Evolutionary conservation across 2,888 invertebrate genomes (phyloP), one percentile per base, ranked within the genome.

Genomic region (Synanthedon vespiformis): DNA sequence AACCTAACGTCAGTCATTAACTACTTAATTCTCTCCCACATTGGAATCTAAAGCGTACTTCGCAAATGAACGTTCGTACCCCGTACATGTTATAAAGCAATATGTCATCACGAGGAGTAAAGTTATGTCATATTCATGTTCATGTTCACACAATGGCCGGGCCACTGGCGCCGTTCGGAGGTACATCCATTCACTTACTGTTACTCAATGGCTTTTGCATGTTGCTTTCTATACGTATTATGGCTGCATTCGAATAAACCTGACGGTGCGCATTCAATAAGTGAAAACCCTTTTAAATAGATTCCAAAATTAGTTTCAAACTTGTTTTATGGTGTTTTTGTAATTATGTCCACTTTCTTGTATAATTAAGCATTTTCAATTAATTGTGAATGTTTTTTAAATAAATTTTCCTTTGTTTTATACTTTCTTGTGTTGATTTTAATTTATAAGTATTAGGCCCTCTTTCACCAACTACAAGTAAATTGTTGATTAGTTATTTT

Each of bases 141-240:
- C 64, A 44, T 63, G 64, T 67, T 63, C 64, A 54, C 59, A 72
- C 72, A 72, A 70, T 69, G 62, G 59, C 54, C 50, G 53, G 58
- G 56, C 52, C 55, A 50, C 64, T 63, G 65, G 56, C 63, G 59
- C 59, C 63, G 62, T 61, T 65, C 59, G 58, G 56, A 61, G 61
- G 58, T 61, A 73, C 69, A 68, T 65, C 69, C 68, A 74, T 77
- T 73, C 71, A 70, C 61, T 67, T 62, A 57, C 57, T 59, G 63
- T 67, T 68, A 61, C 73, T 72, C 71, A 74, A 79, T 79, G 74
- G 77, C 73, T 75, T 78, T 80, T 77, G 75, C 77, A 74, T 77
- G 81, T 80, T 74, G 70, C 72, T 74, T 70, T 72, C 67, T 67
- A 65, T 61, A 57, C 12, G 34, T 44, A 44, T 55, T 62, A 56